Conservation (phyloP, 2,888 invertebrate genomes). For the Odontocerum albicorne region DNA sequence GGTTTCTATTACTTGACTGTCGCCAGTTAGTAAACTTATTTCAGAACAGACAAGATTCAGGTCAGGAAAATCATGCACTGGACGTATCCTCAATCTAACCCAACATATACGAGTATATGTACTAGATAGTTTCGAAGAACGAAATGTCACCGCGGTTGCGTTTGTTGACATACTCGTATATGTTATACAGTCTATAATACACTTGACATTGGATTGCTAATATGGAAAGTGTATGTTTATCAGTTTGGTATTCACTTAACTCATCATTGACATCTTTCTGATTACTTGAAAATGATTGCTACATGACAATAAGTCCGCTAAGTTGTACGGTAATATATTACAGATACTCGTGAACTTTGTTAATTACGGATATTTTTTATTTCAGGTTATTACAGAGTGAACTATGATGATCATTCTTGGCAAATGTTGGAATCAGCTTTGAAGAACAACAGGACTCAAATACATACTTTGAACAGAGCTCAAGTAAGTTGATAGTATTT, state of each 20-base stretch:
- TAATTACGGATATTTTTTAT: conserved; percentile 27
- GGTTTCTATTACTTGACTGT: neutral
- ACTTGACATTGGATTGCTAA: too few species aligned
- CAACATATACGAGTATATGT: neutral
- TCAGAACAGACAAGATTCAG: neutral
- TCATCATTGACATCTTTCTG: too few species aligned
- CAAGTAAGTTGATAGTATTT: too few species aligned
- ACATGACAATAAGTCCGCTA: too few species aligned
- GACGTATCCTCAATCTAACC: neutral
- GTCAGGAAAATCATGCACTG: neutral
- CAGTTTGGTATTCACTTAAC: too few species aligned
- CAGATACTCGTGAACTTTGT: too few species aligned
- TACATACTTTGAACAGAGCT: conserved; percentile 71
- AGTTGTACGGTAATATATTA: too few species aligned
- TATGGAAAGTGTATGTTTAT: too few species aligned
- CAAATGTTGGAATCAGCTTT: conserved; percentile 51
- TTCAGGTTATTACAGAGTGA: conserved; percentile 68
- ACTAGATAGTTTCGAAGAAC: neutral
- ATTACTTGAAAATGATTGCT: too few species aligned
- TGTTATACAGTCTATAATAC: too few species aligned
- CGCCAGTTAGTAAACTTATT: neutral
- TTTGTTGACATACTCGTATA: too few species aligned
- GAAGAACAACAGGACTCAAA: conserved; percentile 44
- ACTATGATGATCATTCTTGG: conserved; percentile 65
- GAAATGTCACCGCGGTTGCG: too few species aligned